Evolutionary conservation across 2,113 vertebrate species (phyloP).

Genomic region (Macrotus californicus): DNA sequence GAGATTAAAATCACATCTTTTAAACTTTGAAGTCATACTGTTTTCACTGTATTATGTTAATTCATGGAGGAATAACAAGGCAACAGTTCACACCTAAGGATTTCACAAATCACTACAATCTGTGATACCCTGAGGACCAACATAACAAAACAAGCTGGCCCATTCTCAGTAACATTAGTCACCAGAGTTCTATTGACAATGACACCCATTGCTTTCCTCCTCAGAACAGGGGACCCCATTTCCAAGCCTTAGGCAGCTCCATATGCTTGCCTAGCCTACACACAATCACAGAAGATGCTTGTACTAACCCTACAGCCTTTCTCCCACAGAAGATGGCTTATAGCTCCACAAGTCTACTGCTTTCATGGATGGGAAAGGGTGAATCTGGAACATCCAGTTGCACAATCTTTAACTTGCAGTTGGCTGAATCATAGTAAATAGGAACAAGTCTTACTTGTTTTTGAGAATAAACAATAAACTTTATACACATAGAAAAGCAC

Average conservation of each 20-base stretch:
- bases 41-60: not conserved
- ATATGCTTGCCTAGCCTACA: rapidly evolving
- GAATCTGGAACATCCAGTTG: not conserved
- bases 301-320: no score
- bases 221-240: not conserved
- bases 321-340: not conserved
- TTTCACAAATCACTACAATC: rapidly evolving
- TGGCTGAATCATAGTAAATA: slow-evolving; percentile 6
- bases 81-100: not conserved
- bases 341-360: no score
- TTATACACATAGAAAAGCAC: slow-evolving; percentile 47
- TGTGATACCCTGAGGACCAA: no score
- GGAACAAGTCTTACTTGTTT: slow-evolving; percentile 52
- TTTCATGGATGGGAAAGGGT: not conserved
- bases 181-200: not conserved
- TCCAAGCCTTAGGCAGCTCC: not conserved
- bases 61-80: not conserved
- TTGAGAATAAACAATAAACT: slow-evolving; percentile 59
- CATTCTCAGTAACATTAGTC: not conserved
- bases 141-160: not conserved
- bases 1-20: not conserved
- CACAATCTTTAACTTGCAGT: not conserved
- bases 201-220: not conserved
- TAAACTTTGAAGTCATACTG: not conserved
- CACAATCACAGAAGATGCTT: not conserved